phyloP scores from a whole-genome alignment of 2,888 invertebrate species.

The Tuberolachnus salignus region DNA sequence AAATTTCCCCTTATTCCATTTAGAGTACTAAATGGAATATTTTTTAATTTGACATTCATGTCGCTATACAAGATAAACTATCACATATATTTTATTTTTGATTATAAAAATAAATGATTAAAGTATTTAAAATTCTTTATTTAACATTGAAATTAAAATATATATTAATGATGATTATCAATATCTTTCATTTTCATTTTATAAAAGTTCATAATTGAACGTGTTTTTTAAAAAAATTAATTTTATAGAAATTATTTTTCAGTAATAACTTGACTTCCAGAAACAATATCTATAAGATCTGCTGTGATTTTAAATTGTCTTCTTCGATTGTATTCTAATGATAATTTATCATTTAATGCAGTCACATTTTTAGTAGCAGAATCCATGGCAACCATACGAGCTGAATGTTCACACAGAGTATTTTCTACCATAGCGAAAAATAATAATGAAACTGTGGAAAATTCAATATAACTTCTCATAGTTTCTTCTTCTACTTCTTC shows the following conservation, averaged over 20 bases:
- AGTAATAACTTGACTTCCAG: conserved; percentile 38
- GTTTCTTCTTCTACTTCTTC: conserved; percentile 54
- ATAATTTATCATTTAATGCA: conserved; percentile 47
- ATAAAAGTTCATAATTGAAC: background rate
- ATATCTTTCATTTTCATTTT: background rate
- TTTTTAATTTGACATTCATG: no score
- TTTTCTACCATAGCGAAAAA: conserved; percentile 58
- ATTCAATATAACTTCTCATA: conserved; percentile 57
- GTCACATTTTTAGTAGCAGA: conserved; percentile 57
- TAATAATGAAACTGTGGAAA: conserved; percentile 57
- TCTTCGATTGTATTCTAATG: conserved; percentile 51
- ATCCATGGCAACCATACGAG: conserved; percentile 58
- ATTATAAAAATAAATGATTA: background rate
- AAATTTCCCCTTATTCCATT: no score
- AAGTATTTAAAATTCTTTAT: background rate
- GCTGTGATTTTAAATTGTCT: conserved; percentile 57
- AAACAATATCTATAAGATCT: conserved; percentile 58
- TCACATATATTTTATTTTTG: no score
- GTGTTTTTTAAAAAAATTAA: background rate
- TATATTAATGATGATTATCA: background rate
- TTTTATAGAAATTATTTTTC: conserved; percentile 19
- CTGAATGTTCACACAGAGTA: conserved; percentile 55
- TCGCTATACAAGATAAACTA: no score
- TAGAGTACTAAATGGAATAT: no score
- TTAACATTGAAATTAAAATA: background rate